Evolutionary conservation across 2,888 invertebrate genomes (phyloP).

Genomic region (Schrankia costaestrigalis): DNA sequence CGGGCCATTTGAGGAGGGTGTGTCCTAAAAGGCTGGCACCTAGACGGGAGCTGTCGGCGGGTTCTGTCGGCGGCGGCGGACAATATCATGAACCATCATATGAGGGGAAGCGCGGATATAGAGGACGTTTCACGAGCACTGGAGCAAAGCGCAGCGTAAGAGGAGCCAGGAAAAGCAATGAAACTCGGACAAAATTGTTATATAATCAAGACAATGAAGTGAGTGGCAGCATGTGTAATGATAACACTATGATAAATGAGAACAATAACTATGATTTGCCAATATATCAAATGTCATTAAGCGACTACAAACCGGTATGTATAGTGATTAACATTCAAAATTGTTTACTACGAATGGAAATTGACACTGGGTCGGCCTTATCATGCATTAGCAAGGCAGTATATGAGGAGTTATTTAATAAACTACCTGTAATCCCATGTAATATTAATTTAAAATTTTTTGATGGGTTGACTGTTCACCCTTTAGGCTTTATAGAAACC

Average conservation of each 20-base stretch:
- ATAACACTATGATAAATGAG: neutral
- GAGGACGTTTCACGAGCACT: too few relatives aligned
- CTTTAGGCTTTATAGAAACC: neutral
- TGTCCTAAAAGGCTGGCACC: conserved; percentile 1
- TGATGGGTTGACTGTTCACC: neutral
- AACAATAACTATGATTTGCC: neutral
- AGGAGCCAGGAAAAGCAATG: neutral
- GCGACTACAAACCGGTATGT: conserved; percentile 5
- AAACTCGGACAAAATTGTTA: neutral
- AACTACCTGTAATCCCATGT: neutral
- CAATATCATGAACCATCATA: neutral
- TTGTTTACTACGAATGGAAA: neutral
- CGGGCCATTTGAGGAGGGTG: conserved; percentile 5
- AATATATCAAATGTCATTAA: conserved; percentile 4
- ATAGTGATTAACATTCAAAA: conserved; percentile 1
- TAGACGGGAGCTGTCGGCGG: neutral
- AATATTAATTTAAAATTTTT: neutral
- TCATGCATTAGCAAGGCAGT: conserved; percentile 2
- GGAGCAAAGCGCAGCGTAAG: too few relatives aligned
- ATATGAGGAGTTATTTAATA: neutral
- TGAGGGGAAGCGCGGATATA: neutral
- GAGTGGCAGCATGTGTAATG: neutral
- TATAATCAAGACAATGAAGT: neutral
- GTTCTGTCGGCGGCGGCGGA: neutral
- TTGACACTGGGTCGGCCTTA: conserved; percentile 2